phyloP scores from a whole-genome alignment of 2,113 vertebrate genomes.

The Nesogale talazaci region DNA sequence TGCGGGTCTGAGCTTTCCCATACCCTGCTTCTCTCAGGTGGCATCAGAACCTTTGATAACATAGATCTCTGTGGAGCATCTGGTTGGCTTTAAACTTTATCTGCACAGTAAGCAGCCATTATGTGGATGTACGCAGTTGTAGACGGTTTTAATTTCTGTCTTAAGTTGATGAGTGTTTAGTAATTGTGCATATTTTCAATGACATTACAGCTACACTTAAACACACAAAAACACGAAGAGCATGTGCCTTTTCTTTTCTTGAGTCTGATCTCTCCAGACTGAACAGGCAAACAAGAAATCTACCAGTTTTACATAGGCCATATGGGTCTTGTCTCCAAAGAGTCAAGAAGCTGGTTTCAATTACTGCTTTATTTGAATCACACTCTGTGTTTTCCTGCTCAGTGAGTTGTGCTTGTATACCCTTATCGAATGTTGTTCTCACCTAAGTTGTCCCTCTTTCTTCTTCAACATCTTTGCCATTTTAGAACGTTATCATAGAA shows the following conservation, averaged over 20 bases:
- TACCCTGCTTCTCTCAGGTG: background rate
- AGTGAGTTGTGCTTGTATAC: rapidly evolving
- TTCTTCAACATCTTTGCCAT: background rate
- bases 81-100: background rate
- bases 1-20: rapidly evolving
- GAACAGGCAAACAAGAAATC: background rate
- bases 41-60: background rate
- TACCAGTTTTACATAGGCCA: background rate
- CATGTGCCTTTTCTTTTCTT: background rate
- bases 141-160: background rate
- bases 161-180: background rate
- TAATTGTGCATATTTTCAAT: background rate
- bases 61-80: background rate
- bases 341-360: background rate
- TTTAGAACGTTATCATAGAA: background rate
- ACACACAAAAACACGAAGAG: background rate
- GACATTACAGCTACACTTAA: background rate
- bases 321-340: background rate
- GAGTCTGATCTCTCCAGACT: background rate
- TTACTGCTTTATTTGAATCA: background rate
- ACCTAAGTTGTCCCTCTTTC: rapidly evolving
- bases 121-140: background rate
- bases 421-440: background rate
- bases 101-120: background rate
- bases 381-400: background rate